Evolutionary conservation across 1,140 invertebrate species (phyloP), one percentile per base, ranked within the genome.

Genomic region (Ladona fulva): DNA sequence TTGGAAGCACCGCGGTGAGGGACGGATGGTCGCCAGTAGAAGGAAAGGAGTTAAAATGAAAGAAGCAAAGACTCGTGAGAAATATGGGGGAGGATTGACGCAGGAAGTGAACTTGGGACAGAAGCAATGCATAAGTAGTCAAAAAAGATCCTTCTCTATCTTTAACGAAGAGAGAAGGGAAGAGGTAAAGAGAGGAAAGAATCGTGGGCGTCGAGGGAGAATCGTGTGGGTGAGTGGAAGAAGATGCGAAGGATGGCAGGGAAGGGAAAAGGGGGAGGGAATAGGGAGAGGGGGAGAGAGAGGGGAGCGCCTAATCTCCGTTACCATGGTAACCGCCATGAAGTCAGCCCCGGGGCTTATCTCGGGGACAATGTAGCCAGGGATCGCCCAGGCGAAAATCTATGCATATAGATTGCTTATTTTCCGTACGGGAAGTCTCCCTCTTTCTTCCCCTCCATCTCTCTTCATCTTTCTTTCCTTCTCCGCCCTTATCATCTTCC

Each of bases 331-430:
- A 76, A 76, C 75, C 75, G 75, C 75, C 75, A 76, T 76, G 75
- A 76, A 76, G 75, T 76, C 75, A 76, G 75, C 75, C 42, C 25
- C 25, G 42, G 52, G 75, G 75, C 75, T 76, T 76, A 76, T 76
- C 75, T 76, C 75, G 25, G 75, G 75, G 75, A 76, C 75, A 76
- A 76, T 76, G 75, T 76, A 42, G 25, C 25, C 75, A n/a, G 75
- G 25, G 42, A 76, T 76, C 75, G 75, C 42, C 42, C 25, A 42
- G 75, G 75, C 42, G 75, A 76, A 76, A 76, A 76, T 76, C 75
- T 76, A 76, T 76, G 75, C 75, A 76, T 76, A 76, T 76, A 76
- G 75, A 76, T 76, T 76, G 75, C 75, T 76, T 76, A 76, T 76
- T 76, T 76, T 76, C 75, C 75, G 52, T 66, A 66, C 52, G 52